Percentiles rank a stretch among this genome's conserved stretches.
Evolutionary conservation across 1,140 invertebrate genomes (phyloP).

Genomic region (Heliconius hewitsoni): DNA sequence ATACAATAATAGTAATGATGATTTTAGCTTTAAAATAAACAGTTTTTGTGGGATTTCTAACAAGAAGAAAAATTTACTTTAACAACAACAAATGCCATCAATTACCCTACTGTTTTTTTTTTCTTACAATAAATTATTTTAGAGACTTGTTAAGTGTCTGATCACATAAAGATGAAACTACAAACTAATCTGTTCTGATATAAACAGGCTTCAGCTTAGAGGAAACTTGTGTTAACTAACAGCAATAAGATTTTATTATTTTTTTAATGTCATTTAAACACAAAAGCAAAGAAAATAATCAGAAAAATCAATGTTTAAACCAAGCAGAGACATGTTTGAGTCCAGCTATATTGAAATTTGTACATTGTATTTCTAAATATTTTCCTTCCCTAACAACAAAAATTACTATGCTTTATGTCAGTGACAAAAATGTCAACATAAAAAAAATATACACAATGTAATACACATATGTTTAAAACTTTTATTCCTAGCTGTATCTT

Average conservation of each 20-base stretch:
- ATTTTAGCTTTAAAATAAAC: background rate
- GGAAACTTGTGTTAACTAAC: constrained; percentile 17
- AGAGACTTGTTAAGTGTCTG: constrained; percentile 26
- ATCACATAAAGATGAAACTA: constrained; percentile 28
- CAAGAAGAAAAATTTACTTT: constrained; percentile 5
- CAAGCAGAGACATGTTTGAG: too few species aligned
- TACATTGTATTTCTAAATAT: too few species aligned
- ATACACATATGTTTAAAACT: background rate
- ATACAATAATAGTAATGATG: background rate
- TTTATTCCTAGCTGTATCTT: background rate
- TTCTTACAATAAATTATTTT: constrained; percentile 14
- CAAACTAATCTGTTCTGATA: constrained; percentile 25
- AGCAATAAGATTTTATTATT: background rate
- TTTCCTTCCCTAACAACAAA: too few species aligned
- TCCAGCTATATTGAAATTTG: too few species aligned
- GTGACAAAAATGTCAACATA: background rate
- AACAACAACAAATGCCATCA: constrained; percentile 33
- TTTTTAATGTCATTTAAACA: too few species aligned
- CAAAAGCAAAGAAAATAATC: too few species aligned
- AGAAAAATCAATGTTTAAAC: too few species aligned
- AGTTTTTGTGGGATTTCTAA: constrained; percentile 10
- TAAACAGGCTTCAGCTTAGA: constrained; percentile 30
- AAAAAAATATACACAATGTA: constrained; percentile 1
- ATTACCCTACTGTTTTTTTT: constrained; percentile 22
- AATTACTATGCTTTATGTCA: background rate